These are phyloP conservation scores for Venusia cambrica DNA, from an alignment of 2,888 invertebrate genomes.

Conservation along the genomic window DNA sequence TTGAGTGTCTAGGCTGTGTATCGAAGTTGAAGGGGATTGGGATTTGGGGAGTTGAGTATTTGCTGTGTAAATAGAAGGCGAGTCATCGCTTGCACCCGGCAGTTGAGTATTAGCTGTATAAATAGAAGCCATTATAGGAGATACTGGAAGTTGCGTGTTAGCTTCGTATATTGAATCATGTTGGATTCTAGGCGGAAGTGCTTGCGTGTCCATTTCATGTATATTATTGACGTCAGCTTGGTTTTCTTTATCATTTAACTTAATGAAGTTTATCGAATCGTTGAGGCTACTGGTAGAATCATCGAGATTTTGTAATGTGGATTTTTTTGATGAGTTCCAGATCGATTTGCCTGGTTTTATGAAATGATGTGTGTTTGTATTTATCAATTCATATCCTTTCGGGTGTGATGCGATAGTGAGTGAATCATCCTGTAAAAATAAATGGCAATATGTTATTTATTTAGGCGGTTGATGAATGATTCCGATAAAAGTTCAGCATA, in stretches of 20 bases:
- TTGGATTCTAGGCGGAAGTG: constrained; percentile 4
- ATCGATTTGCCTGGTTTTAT: constrained; percentile 53
- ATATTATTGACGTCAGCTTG: constrained; percentile 27
- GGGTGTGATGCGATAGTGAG: constrained; percentile 55
- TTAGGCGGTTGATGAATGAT: too few relatives aligned
- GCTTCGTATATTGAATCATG: constrained; percentile 35
- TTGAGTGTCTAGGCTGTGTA: constrained; percentile 40
- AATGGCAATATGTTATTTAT: constrained; percentile 4
- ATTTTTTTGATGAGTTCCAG: constrained; percentile 58
- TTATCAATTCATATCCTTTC: constrained; percentile 32
- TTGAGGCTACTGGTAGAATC: constrained; percentile 42
- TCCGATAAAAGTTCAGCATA: too few relatives aligned
- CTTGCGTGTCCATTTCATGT: constrained; percentile 56
- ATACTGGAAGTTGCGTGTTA: constrained; percentile 38
- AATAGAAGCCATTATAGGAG: constrained; percentile 12
- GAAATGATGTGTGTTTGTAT: constrained; percentile 47
- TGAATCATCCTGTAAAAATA: constrained; percentile 64
- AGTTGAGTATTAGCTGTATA: constrained; percentile 25
- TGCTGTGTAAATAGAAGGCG: constrained; percentile 19
- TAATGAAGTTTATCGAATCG: constrained; percentile 35
- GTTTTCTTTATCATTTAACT: constrained; percentile 29
- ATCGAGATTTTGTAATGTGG: constrained; percentile 49
- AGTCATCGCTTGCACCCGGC: constrained; percentile 6
- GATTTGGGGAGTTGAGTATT: constrained; percentile 23
- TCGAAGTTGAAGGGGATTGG: constrained; percentile 29